These are phyloP conservation scores for Trachurus trachurus DNA, from an alignment of 2,797 vertebrate genomes.

Conservation along the genomic window DNA sequence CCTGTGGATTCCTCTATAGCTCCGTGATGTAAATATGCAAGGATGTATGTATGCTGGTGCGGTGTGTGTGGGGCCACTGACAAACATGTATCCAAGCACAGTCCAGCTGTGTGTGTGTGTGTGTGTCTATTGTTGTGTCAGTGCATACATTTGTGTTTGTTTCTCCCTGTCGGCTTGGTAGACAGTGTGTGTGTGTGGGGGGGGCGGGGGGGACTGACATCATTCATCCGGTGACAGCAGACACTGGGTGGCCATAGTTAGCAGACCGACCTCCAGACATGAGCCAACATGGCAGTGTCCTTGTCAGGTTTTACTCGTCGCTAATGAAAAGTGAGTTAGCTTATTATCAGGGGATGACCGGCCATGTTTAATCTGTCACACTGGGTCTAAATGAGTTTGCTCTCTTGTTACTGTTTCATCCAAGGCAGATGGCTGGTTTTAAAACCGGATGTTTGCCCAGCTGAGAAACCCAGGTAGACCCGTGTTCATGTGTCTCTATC, in stretches of 20 bases:
- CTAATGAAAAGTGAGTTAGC: slow-evolving; percentile 64
- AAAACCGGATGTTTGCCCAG: slow-evolving; percentile 83
- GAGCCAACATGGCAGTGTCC: slow-evolving; percentile 12
- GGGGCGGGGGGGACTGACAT: neutral
- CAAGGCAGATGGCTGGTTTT: slow-evolving; percentile 77
- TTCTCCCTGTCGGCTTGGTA: neutral
- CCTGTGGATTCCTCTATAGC: slow-evolving; percentile 20
- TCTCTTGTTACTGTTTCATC: slow-evolving; percentile 74
- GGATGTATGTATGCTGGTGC: slow-evolving; percentile 18
- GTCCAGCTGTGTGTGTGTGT: no score
- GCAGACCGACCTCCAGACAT: slow-evolving; percentile 5
- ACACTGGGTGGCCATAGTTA: slow-evolving; percentile 13
- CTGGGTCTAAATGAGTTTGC: slow-evolving; percentile 69
- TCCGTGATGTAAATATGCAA: neutral
- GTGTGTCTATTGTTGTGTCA: neutral
- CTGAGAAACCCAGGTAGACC: slow-evolving; percentile 57
- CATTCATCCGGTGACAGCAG: slow-evolving; percentile 11
- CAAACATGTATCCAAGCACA: slow-evolving; percentile 32
- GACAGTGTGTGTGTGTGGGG: neutral
- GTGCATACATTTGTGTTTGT: slow-evolving; percentile 15
- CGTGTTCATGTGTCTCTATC: slow-evolving; percentile 37
- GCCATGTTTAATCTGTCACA: slow-evolving; percentile 62
- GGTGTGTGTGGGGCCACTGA: slow-evolving; percentile 25
- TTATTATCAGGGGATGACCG: slow-evolving; percentile 45
- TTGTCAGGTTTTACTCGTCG: slow-evolving; percentile 41